Evolutionary conservation across 2,888 invertebrate species (phyloP), one percentile per base, ranked within the genome.

Genomic region (Scotopteryx bipunctaria): DNA sequence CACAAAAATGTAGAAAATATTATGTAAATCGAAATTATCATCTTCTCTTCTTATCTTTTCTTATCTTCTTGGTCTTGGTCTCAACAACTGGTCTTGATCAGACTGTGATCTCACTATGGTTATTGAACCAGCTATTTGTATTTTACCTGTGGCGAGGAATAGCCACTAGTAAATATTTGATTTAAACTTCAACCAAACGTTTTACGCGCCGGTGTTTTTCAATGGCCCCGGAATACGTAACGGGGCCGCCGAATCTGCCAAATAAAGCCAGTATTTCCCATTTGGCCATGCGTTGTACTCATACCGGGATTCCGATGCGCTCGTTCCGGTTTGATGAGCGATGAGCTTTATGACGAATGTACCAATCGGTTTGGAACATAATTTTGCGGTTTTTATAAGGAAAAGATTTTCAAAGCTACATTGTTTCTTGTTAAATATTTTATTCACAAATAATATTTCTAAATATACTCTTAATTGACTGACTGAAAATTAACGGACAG

Each of bases 101-200:
- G 9, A 27, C 9, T 27, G 9, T 11, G 27, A 27, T 2, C 3
- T 11, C 9, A 27, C 0, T 29, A n/a, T 11, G 27, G 5, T n/a
- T n/a, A 11, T 4, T 33, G 8, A 5, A n/a, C 25, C 9, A 41
- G 46, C 42, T 23, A 9, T 35, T 5, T 8, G 6, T 5, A 1
- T 1, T 1, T 6, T 32, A 8, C 40, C 42, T 38, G 38, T 15
- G 13, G 13, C 25, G 15, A 42, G 37, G 33, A 29, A 32, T 41
- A 45, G 48, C 54, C 23, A 49, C 35, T 50, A 43, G 66, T 67
- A 63, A 68, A 69, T 71, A 69, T 69, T 71, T 67, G 67, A 72
- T 68, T 68, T 62, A 50, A 55, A 23, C 63, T 68, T 43, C 61
- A 62, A 55, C 50, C 53, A 37, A 36, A 35, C 60, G 52, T 58